Percentiles rank a stretch among this genome's conserved stretches.
phyloP scores from a whole-genome alignment of 2,113 vertebrate genomes.

The Addax nasomaculatus region DNA sequence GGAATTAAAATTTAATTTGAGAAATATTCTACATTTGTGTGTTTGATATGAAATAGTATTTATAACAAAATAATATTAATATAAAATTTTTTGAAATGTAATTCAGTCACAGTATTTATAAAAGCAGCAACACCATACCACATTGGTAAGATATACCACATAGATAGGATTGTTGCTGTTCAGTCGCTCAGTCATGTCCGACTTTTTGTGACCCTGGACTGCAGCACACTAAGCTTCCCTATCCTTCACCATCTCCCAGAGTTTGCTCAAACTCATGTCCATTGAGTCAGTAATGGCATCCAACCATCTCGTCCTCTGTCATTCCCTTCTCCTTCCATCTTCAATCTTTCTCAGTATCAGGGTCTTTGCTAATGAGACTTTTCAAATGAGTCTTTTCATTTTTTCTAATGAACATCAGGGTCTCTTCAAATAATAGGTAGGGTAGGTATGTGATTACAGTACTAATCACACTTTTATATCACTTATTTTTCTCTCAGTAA shows the following conservation, averaged over 20 bases:
- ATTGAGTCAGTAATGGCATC: background rate
- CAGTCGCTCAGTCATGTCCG: fast-evolving
- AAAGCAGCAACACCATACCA: background rate
- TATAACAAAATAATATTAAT: background rate
- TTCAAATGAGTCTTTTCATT: background rate
- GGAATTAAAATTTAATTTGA: background rate
- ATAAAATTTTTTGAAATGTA: background rate
- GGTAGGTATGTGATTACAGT: background rate
- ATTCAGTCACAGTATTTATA: background rate
- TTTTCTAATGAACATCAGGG: background rate
- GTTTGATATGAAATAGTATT: background rate
- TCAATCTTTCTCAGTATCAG: background rate
- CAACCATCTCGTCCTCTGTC: background rate
- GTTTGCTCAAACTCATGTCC: background rate
- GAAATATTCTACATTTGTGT: background rate
- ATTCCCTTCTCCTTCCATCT: background rate
- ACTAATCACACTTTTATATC: background rate
- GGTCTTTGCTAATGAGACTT: background rate
- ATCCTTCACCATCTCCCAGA: background rate
- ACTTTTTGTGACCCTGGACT: background rate
- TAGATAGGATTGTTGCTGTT: background rate
- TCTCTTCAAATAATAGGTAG: background rate
- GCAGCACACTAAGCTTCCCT: background rate
- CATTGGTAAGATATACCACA: background rate
- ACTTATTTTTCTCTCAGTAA: background rate